Base-by-base conservation (phyloP, 2,113 vertebrate species). In the Saguinus imperator region DNA sequence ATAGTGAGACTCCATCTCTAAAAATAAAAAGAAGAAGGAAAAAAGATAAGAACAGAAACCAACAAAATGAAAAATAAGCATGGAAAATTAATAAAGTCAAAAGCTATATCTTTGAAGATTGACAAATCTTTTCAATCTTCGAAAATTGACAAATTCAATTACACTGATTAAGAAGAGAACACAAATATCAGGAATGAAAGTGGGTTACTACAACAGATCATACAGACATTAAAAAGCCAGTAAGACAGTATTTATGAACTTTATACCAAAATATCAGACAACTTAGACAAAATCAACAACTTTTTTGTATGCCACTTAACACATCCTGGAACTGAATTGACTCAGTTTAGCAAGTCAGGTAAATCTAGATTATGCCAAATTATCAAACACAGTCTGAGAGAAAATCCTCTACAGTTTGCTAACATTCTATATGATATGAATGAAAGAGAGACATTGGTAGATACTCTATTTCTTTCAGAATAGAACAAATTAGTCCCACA, bases 1-100 rank as follows among this genome's bases (percentile, higher is more conserved):
- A 64, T 13, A 29, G 61, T 29, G 58, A 64, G 27, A 64, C 11
- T 11, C 27, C 61, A 64, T 64, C 61, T 29, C 27, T 64, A 64
- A 64, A 64, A 64, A 64, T 64, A 64, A 64, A 64, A 64, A 64
- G 50, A 64, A 64, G 27, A 64, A 12, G 21, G 61, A 29, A 29
- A 29, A 64, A 64, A 64, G 58, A 64, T 12, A 29, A 64, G 43
- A 79, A 66, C 29, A 57, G 43, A 87, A 86, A 85, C 81, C 13
- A 94, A 43, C 16, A 89, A 86, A 90, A 89, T 16, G 29, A 20
- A 89, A 95, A 93, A 80, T 6, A 84, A 79, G 55, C 20, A 95
- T 14, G n/a, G 32, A 83, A 77, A 45, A 96, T 83, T 58, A 91
- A 77, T 79, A 58, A 91, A 57, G 35, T 66, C 75, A 89, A 88